Evolutionary conservation across 2,888 invertebrate genomes (phyloP).

Genomic region (Lasioglossum leucozonium): DNA sequence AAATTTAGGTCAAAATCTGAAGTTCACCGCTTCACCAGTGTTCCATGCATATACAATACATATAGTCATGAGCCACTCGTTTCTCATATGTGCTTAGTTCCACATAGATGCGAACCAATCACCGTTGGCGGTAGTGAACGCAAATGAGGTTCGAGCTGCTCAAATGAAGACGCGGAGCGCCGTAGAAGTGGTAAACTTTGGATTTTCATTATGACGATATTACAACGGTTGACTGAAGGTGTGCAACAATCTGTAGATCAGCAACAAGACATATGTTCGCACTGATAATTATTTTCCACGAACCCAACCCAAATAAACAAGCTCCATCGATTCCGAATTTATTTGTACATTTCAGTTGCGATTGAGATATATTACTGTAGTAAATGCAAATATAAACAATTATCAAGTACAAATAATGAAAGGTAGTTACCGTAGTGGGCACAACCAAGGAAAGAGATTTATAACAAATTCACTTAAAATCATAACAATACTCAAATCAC

Average conservation of each 20-base stretch:
- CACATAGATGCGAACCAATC: background rate
- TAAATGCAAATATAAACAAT: background rate
- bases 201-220: background rate
- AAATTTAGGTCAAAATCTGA: background rate
- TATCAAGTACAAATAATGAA: background rate
- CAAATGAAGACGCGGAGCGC: background rate
- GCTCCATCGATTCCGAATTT: background rate
- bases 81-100: background rate
- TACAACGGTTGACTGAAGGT: background rate
- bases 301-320: background rate
- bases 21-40: background rate
- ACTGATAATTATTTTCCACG: background rate
- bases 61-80: background rate
- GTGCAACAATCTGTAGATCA: too few species aligned
- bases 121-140: background rate
- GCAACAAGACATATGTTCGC: background rate
- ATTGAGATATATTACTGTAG: background rate
- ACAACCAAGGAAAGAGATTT: background rate
- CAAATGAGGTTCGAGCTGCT: background rate
- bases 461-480: too few species aligned
- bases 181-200: background rate
- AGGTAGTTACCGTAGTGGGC: background rate
- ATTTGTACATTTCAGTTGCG: background rate
- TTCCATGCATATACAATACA: background rate
- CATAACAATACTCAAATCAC: too few species aligned